These are phyloP conservation scores for Amphiprion clarkii DNA, from an alignment of 2,797 vertebrate species.

Conservation along the genomic window DNA sequence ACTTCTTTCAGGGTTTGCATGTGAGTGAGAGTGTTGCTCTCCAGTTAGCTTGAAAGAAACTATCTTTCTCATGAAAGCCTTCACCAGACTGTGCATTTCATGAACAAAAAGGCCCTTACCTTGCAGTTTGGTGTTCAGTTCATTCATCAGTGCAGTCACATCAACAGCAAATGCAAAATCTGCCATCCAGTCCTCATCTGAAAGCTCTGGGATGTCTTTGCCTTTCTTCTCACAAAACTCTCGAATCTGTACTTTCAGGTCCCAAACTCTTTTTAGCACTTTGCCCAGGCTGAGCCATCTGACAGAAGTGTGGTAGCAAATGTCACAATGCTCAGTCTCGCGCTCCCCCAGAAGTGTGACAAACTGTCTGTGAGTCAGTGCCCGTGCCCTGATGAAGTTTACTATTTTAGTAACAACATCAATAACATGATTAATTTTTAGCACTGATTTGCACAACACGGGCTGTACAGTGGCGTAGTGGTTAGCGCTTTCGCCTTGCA, in stretches of 20 bases:
- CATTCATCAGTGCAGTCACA: conserved; percentile 15
- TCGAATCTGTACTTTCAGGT: conserved; percentile 17
- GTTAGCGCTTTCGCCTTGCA: too few species aligned
- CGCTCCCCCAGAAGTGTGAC: too few species aligned
- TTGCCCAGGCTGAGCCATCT: not conserved
- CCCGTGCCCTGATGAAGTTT: not conserved
- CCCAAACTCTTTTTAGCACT: not conserved
- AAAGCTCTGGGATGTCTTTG: conserved; percentile 29
- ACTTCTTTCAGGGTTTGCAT: conserved; percentile 35
- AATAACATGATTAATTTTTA: not conserved
- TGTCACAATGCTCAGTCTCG: not conserved
- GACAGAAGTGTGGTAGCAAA: too few species aligned
- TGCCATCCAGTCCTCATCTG: conserved; percentile 41
- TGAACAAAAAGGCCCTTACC: conserved; percentile 30
- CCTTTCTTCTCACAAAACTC: conserved; percentile 17
- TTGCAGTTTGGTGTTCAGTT: conserved; percentile 33
- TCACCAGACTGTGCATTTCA: conserved; percentile 32
- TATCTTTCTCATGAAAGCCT: conserved; percentile 40
- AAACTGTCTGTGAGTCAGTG: not conserved
- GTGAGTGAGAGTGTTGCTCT: conserved; percentile 47
- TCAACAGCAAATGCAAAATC: conserved; percentile 35
- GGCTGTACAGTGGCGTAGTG: too few species aligned
- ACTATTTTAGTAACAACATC: not conserved
- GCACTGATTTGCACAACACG: not conserved
- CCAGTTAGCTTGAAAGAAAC: conserved; percentile 36